Evolutionary conservation across 2,888 invertebrate genomes (phyloP).

Genomic region (Pharmacophagus antenor): DNA sequence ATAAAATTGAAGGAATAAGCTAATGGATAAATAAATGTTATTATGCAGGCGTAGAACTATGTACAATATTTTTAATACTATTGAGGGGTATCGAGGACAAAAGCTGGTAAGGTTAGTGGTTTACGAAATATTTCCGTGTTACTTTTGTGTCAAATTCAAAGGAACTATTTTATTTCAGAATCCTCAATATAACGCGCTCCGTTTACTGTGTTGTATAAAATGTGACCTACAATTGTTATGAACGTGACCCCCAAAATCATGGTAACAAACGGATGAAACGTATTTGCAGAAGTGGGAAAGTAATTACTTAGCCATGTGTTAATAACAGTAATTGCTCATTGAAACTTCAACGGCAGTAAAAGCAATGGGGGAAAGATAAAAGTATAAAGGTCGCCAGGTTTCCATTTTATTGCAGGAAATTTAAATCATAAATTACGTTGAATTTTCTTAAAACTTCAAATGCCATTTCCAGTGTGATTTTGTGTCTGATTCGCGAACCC

Average conservation of each 20-base stretch:
- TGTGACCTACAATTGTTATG: constrained; percentile 11
- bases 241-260: neutral
- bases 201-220: constrained; percentile 10
- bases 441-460: constrained; percentile 33
- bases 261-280: neutral
- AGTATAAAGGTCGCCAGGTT: constrained; percentile 13
- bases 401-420: constrained; percentile 17
- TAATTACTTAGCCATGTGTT: constrained; percentile 16
- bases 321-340: constrained; percentile 13
- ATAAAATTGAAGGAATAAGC: too few species aligned
- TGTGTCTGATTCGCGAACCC: constrained; percentile 45
- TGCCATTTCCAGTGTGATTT: constrained; percentile 44
- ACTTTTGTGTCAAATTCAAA: constrained; percentile 23
- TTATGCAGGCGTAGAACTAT: neutral
- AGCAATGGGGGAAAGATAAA: constrained; percentile 9
- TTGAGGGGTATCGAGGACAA: constrained; percentile 4
- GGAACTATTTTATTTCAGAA: constrained; percentile 14
- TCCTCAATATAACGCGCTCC: constrained; percentile 7
- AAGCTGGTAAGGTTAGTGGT: constrained; percentile 9
- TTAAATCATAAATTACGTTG: constrained; percentile 31
- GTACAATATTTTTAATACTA: neutral
- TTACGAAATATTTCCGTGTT: constrained; percentile 15
- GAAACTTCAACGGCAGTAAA: neutral
- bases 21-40: too few species aligned
- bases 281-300: neutral